Base-by-base conservation (phyloP, 2,888 invertebrate species). In the Drosophila austrosaltans region DNA sequence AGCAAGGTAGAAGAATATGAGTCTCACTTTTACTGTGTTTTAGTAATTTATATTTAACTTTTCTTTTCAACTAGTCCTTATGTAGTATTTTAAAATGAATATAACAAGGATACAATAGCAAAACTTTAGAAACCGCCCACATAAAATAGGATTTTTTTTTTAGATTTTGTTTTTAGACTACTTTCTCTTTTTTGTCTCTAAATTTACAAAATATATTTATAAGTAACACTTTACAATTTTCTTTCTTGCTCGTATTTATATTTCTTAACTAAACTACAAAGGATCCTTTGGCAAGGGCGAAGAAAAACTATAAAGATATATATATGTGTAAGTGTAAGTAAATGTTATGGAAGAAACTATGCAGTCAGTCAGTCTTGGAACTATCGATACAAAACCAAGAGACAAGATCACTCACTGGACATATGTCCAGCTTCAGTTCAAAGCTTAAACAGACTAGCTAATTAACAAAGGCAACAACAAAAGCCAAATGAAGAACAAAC, bases 161-260 rank as follows among this genome's bases (percentile, higher is more conserved):
- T 16, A 16, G 16, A 54, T 59, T 53, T 20, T 64, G 16, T 64
- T 72, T 77, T 69, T 63, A 84, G 69, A 82, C 16, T 16, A 75
- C 57, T 69, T 69, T 79, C 72, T 16, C 16, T 16, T 83, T 69
- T 72, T 63, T 72, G 20, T 25, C 3, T 48, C 25, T 48, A 48
- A 25, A 2, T 71, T 82, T 81, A 87, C 48, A 82, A 82, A 82
- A 81, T 81, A 86, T 81, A 73, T 71, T 30, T 70, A 57, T 65
- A 57, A 54, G 59, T 59, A 66, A 71, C 71, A 54, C 54, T 44
- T 59, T 16, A 48, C 63, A 60, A 53, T 58, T 60, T 58, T 25
- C 3, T 61, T 48, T 36, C 5, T 39, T 20, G 16, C 16, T 16
- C 16, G 16, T 16, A 22, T 57, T 57, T 57, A 22, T 22, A 57